These are phyloP conservation scores for Porites australiensis DNA, from an alignment of 64 coral and sea anemone species.

Conservation along the genomic window DNA sequence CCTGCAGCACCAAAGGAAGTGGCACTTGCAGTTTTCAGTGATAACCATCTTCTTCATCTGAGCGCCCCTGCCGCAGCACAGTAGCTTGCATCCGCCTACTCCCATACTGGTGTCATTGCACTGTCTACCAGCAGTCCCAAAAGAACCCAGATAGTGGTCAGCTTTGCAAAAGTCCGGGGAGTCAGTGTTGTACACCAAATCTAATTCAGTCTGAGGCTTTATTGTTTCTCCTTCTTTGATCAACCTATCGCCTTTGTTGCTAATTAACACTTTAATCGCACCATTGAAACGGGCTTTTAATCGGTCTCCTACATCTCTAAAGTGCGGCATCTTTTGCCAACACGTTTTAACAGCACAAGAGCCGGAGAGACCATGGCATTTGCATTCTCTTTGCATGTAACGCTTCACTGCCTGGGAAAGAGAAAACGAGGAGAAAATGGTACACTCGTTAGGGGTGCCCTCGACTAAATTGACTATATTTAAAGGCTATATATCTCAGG, in stretches of 20 bases:
- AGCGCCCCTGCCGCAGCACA: conserved; percentile 78
- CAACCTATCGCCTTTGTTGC: conserved; percentile 79
- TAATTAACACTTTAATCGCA: conserved; percentile 84
- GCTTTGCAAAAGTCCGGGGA: conserved; percentile 85
- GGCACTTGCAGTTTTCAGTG: conserved; percentile 77
- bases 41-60: conserved; percentile 28
- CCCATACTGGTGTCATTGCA: conserved; percentile 78
- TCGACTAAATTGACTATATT: background rate
- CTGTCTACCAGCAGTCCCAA: conserved; percentile 73
- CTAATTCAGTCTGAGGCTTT: conserved; percentile 73
- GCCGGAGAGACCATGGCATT: conserved; percentile 90
- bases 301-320: conserved; percentile 64
- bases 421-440: conserved; percentile 4
- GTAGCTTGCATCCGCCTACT: conserved; percentile 69
- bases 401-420: conserved; percentile 83
- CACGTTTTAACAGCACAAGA: conserved; percentile 79
- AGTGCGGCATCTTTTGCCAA: conserved; percentile 73
- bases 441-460: background rate
- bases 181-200: conserved; percentile 90
- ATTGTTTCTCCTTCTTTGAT: conserved; percentile 73
- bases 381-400: conserved; percentile 79
- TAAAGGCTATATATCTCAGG: background rate
- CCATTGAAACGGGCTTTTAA: conserved; percentile 87
- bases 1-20: conserved; percentile 89
- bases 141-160: conserved; percentile 59